phyloP scores from a whole-genome alignment of 2,113 vertebrate species.

The Varanus komodoensis region DNA sequence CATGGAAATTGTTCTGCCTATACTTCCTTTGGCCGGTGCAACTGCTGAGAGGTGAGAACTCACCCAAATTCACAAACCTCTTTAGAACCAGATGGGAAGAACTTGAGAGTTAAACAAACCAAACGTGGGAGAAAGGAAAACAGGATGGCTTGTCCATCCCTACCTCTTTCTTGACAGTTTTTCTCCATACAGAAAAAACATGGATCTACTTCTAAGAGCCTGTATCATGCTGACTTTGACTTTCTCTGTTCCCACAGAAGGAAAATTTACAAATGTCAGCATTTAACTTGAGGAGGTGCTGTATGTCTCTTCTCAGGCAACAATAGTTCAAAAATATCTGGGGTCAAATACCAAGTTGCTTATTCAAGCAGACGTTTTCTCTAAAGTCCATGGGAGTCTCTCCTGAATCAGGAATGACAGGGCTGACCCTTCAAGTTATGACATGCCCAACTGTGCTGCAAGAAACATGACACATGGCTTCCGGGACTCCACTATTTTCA shows the following conservation, averaged over 20 bases:
- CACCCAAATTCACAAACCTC: too few species aligned
- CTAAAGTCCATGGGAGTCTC: conserved; percentile 2
- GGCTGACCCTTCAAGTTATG: background rate
- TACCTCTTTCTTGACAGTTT: background rate
- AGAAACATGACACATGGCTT: conserved; percentile 38
- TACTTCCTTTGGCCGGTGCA: too few species aligned
- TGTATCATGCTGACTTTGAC: background rate
- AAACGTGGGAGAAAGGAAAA: too few species aligned
- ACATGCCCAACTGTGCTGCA: conserved; percentile 37
- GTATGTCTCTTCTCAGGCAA: background rate
- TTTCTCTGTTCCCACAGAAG: background rate
- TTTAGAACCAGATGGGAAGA: too few species aligned
- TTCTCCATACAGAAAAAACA: background rate
- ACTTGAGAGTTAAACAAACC: too few species aligned
- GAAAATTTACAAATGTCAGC: background rate
- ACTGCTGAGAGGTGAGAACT: too few species aligned
- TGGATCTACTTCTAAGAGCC: background rate
- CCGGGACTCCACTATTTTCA: conserved; percentile 28
- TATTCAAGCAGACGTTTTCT: background rate
- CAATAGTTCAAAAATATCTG: fast-evolving
- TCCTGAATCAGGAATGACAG: background rate
- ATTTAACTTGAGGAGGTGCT: conserved; percentile 4
- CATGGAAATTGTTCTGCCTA: too few species aligned
- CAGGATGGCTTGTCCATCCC: too few species aligned
- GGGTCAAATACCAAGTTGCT: background rate